Conservation (phyloP, 2,888 invertebrate genomes). For the Ectemnius cavifrons region DNA sequence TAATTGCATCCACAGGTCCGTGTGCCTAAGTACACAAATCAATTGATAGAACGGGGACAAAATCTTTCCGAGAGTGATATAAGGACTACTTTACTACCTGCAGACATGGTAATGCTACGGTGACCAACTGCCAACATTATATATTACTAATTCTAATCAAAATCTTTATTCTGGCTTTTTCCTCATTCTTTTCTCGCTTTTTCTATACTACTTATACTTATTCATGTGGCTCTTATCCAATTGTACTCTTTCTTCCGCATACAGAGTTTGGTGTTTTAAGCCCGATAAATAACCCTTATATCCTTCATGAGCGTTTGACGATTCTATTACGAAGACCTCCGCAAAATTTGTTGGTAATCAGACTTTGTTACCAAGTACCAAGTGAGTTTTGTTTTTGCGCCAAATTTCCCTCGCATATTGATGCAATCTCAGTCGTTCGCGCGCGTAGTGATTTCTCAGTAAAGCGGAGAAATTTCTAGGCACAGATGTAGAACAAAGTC, state of each 20-base stretch:
- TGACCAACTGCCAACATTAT: constrained; percentile 42
- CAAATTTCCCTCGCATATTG: neutral
- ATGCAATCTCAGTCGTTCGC: too few relatives aligned
- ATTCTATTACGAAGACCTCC: too few relatives aligned
- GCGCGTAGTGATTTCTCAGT: too few relatives aligned
- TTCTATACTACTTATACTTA: neutral
- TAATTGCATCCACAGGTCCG: too few relatives aligned
- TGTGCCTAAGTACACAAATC: constrained; percentile 13
- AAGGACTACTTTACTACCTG: constrained; percentile 45
- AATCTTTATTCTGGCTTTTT: constrained; percentile 6
- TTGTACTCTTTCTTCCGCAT: neutral
- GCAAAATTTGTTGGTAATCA: neutral
- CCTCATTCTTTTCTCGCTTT: constrained; percentile 4
- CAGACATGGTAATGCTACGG: constrained; percentile 49
- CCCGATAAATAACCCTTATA: too few relatives aligned
- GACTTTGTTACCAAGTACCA: neutral
- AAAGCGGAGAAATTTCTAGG: too few relatives aligned
- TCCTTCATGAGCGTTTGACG: too few relatives aligned
- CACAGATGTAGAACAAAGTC: constrained; percentile 1
- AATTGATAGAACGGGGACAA: constrained; percentile 11
- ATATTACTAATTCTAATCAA: constrained; percentile 8
- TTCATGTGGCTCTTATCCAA: neutral
- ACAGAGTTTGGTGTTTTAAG: neutral
- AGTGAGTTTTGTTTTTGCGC: neutral
- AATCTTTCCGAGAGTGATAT: constrained; percentile 25